Evolutionary conservation across 2,113 vertebrate species (phyloP), one percentile per base, ranked within the genome.

Genomic region (Lamprotornis superbus): DNA sequence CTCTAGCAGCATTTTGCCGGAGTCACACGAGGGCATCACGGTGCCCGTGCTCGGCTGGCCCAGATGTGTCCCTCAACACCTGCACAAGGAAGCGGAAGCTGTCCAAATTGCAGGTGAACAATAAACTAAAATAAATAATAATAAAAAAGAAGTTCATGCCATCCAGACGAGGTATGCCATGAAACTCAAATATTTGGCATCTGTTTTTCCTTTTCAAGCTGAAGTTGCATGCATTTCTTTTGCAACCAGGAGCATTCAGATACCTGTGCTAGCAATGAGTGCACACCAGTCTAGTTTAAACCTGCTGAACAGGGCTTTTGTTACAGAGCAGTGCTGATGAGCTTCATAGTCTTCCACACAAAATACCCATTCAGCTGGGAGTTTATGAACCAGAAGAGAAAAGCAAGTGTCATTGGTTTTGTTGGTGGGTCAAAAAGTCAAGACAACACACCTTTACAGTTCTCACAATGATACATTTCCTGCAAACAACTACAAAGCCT

Each of bases 381-480:
- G 93, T 97, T 97, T 96, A 93, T 87, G 81, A 97, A 87, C 40
- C 61, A 73, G 42, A 68, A 22, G 30, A 71, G 61, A 83, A 95
- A 90, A 93, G 69, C 30, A 59, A 33, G 35, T 59, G 40, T 37
- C 47, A 37, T 70, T 81, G 18, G 16, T 68, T 94, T 97, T 96
- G 69, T 91, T 95, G 88, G 33, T n/a, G 55, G 19, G 21, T 89
- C 87, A 87, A 92, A 92, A 93, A 94, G 83, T 87, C 89, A 95
- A 94, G 75, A 93, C 8, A n/a, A 61, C 42, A 53, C 56, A 56
- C n/a, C 55, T 80, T 88, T 77, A 47, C 47, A 47, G 68, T 89
- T 86, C 60, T 90, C 59, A 57, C 81, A 25, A 47, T 53, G 56
- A 78, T 87, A 64, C 10, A 22, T 39, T 79, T 63, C 79, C 83